phyloP scores from a whole-genome alignment of 2,888 invertebrate genomes.

The Dinocampus coccinellae region DNA sequence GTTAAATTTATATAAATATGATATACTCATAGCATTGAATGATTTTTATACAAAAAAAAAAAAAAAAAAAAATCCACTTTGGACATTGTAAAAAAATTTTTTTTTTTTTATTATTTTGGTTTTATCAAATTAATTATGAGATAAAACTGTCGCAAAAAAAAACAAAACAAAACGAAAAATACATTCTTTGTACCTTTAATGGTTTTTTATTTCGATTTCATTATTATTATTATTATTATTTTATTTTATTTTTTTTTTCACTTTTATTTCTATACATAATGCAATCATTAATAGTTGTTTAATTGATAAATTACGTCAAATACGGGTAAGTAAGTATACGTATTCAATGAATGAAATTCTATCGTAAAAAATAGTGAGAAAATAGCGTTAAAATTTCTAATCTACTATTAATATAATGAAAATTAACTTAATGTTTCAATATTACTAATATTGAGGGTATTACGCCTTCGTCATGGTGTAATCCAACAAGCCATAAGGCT shows the following conservation, averaged over 20 bases:
- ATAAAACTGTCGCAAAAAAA: not conserved
- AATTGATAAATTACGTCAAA: not conserved
- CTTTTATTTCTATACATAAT: not conserved
- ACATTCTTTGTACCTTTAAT: not conserved
- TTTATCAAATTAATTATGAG: not conserved
- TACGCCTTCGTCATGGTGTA: constrained; percentile 51
- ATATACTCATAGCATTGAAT: not conserved
- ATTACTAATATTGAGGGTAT: not conserved
- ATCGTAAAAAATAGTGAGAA: no score
- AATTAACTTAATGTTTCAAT: not conserved
- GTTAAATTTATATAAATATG: not conserved
- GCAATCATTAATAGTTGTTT: not conserved
- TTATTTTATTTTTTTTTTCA: not conserved
- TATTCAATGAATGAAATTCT: not conserved
- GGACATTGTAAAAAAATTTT: not conserved
- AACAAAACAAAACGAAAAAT: not conserved
- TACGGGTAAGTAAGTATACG: not conserved
- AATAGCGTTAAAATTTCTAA: no score
- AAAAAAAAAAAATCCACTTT: not conserved
- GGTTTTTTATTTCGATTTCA: no score
- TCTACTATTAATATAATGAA: not conserved
- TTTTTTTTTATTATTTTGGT: not conserved
- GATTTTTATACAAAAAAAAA: not conserved
- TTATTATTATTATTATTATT: no score
- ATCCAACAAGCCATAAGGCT: constrained; percentile 63